Percentiles rank a stretch among this genome's conserved stretches.
Conservation (phyloP, 1,140 invertebrate genomes). For the Brevipalpus yothersi region DNA sequence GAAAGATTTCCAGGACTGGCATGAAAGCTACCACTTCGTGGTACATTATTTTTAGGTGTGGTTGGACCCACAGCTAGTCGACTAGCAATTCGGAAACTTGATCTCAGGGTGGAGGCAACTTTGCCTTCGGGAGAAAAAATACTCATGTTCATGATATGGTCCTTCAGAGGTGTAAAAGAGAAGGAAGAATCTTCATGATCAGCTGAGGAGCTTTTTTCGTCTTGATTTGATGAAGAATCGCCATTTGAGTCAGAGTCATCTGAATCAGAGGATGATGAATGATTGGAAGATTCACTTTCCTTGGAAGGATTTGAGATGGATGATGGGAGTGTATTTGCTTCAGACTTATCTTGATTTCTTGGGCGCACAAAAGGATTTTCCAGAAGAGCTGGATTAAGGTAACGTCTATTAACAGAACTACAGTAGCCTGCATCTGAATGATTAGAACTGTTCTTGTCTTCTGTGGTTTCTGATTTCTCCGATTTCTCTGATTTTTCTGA, state of each 20-base stretch:
- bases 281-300: not conserved
- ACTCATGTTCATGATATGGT: slow-evolving; percentile 9
- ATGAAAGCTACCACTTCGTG: slow-evolving; percentile 14
- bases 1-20: not conserved
- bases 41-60: not conserved
- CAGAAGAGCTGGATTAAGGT: too few species aligned
- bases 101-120: slow-evolving; percentile 5
- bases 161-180: slow-evolving; percentile 12
- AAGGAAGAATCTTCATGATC: not conserved
- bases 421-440: not conserved
- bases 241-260: not conserved
- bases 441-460: not conserved
- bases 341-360: too few species aligned
- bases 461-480: too few species aligned
- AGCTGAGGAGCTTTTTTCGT: not conserved
- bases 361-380: too few species aligned
- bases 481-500: too few species aligned
- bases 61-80: not conserved
- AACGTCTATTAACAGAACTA: not conserved
- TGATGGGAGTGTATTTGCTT: too few species aligned
- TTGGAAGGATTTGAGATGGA: not conserved
- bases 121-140: slow-evolving; percentile 6
- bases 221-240: not conserved
- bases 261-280: not conserved
- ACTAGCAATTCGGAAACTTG: slow-evolving; percentile 7